phyloP scores from a whole-genome alignment of 2,113 vertebrate species.

The Pteropus alecto region DNA sequence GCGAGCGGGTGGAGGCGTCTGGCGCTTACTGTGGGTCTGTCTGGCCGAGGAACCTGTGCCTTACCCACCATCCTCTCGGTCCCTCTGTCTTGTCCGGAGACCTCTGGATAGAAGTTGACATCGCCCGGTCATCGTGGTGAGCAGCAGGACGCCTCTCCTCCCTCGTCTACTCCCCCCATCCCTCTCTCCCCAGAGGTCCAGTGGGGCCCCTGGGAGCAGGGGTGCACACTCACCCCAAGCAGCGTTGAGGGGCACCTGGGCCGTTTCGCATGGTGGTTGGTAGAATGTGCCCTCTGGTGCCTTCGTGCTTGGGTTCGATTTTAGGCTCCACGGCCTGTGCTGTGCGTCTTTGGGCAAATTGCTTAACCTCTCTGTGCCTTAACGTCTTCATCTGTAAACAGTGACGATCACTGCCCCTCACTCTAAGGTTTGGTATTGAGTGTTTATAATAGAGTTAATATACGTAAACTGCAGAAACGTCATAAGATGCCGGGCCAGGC shows the following conservation, averaged over 20 bases:
- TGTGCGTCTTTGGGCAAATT: not conserved
- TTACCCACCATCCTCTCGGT: fast-evolving
- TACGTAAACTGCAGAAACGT: not conserved
- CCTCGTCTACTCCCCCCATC: fast-evolving
- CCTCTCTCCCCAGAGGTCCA: not conserved
- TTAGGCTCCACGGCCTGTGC: not conserved
- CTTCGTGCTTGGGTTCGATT: not conserved
- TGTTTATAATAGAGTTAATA: not conserved
- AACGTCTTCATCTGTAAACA: fast-evolving
- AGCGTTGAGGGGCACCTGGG: fast-evolving
- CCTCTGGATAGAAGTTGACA: fast-evolving
- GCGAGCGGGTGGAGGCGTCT: not conserved
- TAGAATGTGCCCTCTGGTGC: no score
- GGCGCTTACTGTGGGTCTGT: not conserved
- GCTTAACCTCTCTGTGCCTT: not conserved
- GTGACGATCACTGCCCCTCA: not conserved
- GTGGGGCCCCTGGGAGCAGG: not conserved
- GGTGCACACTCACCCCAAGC: no score
- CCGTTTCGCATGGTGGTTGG: fast-evolving
- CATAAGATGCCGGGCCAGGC: not conserved
- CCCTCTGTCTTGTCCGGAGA: no score
- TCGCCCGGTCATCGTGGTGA: fast-evolving
- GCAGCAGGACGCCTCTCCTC: not conserved
- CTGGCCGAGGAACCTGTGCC: fast-evolving
- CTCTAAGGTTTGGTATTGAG: not conserved